Evolutionary conservation across 2,888 invertebrate species (phyloP).

Genomic region (Sesia apiformis): DNA sequence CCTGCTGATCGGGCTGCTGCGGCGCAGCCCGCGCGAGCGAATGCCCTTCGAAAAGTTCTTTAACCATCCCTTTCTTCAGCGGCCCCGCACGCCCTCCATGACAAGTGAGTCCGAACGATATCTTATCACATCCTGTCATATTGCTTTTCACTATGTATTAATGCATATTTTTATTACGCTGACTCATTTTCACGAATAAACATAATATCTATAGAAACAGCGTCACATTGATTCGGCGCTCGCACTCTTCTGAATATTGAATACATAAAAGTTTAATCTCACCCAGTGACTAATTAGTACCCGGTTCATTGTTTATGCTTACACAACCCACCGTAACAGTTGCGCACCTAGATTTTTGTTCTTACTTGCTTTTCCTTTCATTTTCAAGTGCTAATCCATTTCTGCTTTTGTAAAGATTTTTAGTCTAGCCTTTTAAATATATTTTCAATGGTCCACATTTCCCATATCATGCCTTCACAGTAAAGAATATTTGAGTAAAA

Average conservation of each 20-base stretch:
- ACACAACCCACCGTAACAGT: neutral
- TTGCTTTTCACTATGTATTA: no score
- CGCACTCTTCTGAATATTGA: no score
- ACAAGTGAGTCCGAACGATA: conserved; percentile 41
- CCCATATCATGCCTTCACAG: neutral
- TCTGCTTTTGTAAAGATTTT: no score
- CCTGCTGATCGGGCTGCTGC: conserved; percentile 88
- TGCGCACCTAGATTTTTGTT: neutral
- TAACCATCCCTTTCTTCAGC: conserved; percentile 91
- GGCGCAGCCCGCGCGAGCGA: conserved; percentile 94
- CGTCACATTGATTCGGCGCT: no score
- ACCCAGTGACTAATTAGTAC: neutral
- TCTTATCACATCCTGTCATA: no score
- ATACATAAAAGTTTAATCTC: no score
- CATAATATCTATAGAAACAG: no score
- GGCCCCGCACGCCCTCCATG: conserved; percentile 70
- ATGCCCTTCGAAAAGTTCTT: conserved; percentile 98
- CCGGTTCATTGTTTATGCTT: neutral
- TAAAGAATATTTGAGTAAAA: conserved; percentile 3
- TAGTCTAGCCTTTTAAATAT: no score
- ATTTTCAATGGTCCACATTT: no score
- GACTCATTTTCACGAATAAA: no score
- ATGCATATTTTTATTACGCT: no score
- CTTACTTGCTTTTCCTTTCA: neutral
- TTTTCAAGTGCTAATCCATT: neutral